Base-by-base conservation (phyloP, 1,140 invertebrate species). In the Panulirus ornatus region DNA sequence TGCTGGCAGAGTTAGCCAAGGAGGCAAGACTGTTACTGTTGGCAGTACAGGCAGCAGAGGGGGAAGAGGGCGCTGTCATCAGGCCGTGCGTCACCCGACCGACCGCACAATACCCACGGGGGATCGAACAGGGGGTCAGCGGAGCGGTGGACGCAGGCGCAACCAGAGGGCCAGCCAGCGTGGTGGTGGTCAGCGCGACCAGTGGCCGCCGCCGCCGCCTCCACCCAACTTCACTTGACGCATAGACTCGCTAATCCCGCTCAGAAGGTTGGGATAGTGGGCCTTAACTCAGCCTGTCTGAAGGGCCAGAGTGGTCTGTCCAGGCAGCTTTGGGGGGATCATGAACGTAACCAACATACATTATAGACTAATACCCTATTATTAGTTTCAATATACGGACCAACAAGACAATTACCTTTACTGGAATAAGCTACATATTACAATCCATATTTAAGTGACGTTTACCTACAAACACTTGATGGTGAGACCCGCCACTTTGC, bases 341-440 rank as follows among this genome's bases (percentile, higher is more conserved):
- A 83, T 58, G 79, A 71, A 75, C 79, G 88, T 89, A 89, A 89
- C 88, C 88, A 51, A 73, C 78, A 47, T 83, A 89, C 88, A 89
- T 89, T 89, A 89, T 89, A 73, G 88, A 89, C 88, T 89, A 89
- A 89, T 89, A 84, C 88, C 86, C 88, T 83, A 89, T 89, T 89
- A 89, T 89, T 89, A 89, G 79, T 89, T 89, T 89, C 88, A 89
- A 89, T 89, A 89, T 83, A 89, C 88, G 88, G 78, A 47, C 78
- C 78, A 83, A 89, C 88, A 89, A 83, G 88, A 89, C 88, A 58
- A 83, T 89, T 89, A 89, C 88, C 88, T 89, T 75, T 76, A 76
- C 66, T 75, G 79, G 88, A 83, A 75, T 84, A 89, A 83, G 79
- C 81, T 83, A 83, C 79, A 73, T 83, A 75, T 83, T 84, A 81